Evolutionary conservation across 2,797 vertebrate species (phyloP), one percentile per base, ranked within the genome.

Genomic region (Syngnathus rostellatus): DNA sequence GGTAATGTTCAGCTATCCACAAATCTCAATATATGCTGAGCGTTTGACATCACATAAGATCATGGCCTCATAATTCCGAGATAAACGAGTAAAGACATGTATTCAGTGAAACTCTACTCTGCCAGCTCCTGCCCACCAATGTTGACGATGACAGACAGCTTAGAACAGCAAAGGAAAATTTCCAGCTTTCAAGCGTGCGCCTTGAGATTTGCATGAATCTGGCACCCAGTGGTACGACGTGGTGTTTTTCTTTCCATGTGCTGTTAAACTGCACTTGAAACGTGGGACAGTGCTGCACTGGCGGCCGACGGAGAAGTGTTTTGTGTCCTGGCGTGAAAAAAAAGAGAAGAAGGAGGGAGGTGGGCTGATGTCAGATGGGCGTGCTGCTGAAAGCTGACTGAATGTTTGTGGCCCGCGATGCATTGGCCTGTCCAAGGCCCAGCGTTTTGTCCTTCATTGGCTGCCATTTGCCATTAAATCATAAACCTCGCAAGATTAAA

Each of bases 211-310:
- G 57, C 69, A 77, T 63, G 65, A 82, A 77, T 80, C 73, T 88
- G 86, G 81, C 84, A 72, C 68, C 66, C 45, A 31, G 64, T 69
- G 70, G 68, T 69, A 67, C 68, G 71, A 72, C 69, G 72, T 77
- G 67, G 76, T 87, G 85, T 92, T 92, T 90, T 88, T 91, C 91
- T 93, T 93, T 92, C 90, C 90, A 89, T 87, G 88, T 88, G 78
- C 87, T 91, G 87, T 91, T 90, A 81, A 58, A 91, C 86, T 87
- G 82, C 83, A 80, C 86, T 88, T 38, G 85, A 91, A 84, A 84
- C 92, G 82, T 77, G 76, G 87, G 87, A 84, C 85, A 79, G 74
- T 81, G 80, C 72, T 75, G 83, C 74, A 69, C 81, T 89, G 89
- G 86, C 85, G 88, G 85, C 79, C 82, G 82, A 68, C 65, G 68